Conservation (phyloP, 2,113 vertebrate genomes). For the Tachuris rubrigastra region DNA sequence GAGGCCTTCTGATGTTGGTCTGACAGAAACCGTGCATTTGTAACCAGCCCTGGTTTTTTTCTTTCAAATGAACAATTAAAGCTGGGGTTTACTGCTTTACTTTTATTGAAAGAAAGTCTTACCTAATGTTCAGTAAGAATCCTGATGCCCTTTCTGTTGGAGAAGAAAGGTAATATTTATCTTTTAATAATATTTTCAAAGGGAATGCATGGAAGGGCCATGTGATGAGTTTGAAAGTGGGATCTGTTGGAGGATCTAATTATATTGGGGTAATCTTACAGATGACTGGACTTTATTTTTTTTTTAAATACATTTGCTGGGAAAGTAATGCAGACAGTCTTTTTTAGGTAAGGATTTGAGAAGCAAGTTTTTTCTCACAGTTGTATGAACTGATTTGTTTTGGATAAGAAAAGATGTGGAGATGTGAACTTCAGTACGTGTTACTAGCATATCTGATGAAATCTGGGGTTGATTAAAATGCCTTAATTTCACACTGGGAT, state of each 20-base stretch:
- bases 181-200: not conserved
- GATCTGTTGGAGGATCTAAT: not conserved
- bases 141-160: not conserved
- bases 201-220: not conserved
- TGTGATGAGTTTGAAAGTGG: not conserved
- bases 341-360: not conserved
- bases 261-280: not conserved
- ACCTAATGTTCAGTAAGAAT: not conserved
- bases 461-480: not conserved
- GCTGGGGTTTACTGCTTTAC: not conserved
- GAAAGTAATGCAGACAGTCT: not conserved
- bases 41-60: not conserved
- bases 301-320: not conserved
- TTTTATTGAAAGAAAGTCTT: not conserved
- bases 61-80: not conserved
- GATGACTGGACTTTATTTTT: not conserved
- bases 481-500: not conserved
- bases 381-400: not conserved
- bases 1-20: not conserved
- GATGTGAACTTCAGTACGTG: not conserved
- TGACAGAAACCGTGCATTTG: not conserved
- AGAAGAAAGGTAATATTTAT: not conserved
- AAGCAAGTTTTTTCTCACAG: not conserved
- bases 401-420: not conserved
- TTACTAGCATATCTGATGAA: not conserved